Percentiles rank a stretch among this genome's conserved stretches.
phyloP scores from a whole-genome alignment of 2,888 invertebrate genomes.

The Alsophila aescularia region DNA sequence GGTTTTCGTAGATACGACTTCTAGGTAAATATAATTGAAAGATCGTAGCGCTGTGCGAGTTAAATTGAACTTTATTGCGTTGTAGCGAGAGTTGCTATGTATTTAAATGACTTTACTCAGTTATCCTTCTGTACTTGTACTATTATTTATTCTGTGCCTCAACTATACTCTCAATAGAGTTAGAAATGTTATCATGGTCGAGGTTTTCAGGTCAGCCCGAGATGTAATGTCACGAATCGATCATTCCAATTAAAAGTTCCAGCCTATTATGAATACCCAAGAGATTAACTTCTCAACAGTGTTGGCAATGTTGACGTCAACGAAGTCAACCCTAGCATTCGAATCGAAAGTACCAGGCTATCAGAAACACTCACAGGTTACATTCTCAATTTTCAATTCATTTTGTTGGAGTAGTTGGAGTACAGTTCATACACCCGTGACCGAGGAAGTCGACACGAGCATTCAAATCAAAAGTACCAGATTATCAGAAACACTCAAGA shows the following conservation, averaged over 20 bases:
- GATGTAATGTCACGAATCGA: background rate
- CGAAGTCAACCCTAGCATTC: slow-evolving; percentile 12
- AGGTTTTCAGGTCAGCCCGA: too few species aligned
- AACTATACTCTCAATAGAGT: too few species aligned
- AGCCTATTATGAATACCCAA: background rate
- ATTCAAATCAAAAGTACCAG: background rate
- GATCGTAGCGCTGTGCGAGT: too few species aligned
- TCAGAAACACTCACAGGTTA: slow-evolving; percentile 46
- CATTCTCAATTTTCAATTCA: too few species aligned
- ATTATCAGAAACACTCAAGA: background rate
- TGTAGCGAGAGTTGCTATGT: too few species aligned
- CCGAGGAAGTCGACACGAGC: slow-evolving; percentile 98
- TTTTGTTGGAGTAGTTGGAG: slow-evolving; percentile 95
- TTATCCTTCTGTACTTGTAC: too few species aligned
- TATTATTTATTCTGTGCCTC: too few species aligned
- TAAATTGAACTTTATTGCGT: too few species aligned
- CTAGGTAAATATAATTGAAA: too few species aligned
- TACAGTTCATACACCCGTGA: slow-evolving; percentile 99
- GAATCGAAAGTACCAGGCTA: slow-evolving; percentile 5
- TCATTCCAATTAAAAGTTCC: background rate
- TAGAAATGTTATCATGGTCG: too few species aligned
- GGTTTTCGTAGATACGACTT: too few species aligned
- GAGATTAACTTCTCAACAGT: slow-evolving; percentile 92
- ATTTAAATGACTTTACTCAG: too few species aligned
- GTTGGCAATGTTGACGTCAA: slow-evolving; percentile 90